Evolutionary conservation across 2,888 invertebrate species (phyloP), one percentile per base, ranked within the genome.

Genomic region (Drosophila algonquin): DNA sequence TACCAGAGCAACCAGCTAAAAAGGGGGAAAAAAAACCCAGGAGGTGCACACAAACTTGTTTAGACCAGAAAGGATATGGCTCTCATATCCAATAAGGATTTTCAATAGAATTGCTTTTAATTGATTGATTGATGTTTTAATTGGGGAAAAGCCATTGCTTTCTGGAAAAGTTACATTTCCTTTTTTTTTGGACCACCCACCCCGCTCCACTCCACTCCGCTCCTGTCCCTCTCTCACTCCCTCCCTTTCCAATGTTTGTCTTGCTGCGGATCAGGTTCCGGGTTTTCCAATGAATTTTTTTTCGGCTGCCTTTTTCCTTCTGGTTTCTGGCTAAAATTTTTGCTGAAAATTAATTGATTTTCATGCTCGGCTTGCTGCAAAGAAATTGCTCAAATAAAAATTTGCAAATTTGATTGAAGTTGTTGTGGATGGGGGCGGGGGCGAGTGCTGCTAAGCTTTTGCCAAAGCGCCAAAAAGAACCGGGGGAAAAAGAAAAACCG

Each of bases 41-140:
- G 62, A n/a, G 45, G 30, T 48, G 59, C 27, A 67, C 18, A 59
- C 71, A 77, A 57, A 71, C 71, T 87, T 86, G 88, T 87, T 81
- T 87, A 85, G 81, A 70, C 58, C 65, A 54, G 68, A 73, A 70
- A 70, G 52, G 81, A 40, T 40, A 40, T 71, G 68, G 68, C 73
- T 80, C 73, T 86, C 82, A 88, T 82, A 88, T 82, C 78, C 73
- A 81, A 74, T 58, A 63, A 69, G 78, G 87, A 86, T 80, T 88
- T 85, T 80, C 67, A 76, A 78, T 88, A 80, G 89, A 89, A 89
- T 88, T 88, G 74, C 88, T 85, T 85, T 85, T 85, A 85, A 85
- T 89, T 89, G 85, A 85, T 83, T 89, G 90, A 90, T 90, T 90
- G 89, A 89, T 90, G 90, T 89, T 90, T 89, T 89, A 90, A 89